These are phyloP conservation scores for Venustaconcha ellipsiformis DNA, from an alignment of 1,140 invertebrate genomes.

Conservation along the genomic window DNA sequence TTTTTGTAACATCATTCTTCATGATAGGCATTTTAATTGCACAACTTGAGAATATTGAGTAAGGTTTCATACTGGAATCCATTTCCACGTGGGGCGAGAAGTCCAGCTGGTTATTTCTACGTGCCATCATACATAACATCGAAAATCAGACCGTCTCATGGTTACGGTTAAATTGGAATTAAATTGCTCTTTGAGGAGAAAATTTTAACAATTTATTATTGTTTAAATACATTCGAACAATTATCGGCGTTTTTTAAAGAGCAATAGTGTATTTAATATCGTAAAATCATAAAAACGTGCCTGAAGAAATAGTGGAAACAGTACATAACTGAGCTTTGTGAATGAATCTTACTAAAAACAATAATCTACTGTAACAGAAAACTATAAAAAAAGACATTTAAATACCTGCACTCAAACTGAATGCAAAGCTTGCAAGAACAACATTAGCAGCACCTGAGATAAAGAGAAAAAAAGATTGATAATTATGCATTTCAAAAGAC, in stretches of 20 bases:
- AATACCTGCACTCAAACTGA: conserved; percentile 24
- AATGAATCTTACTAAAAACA: not conserved
- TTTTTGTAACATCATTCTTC: no score
- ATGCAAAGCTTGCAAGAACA: conserved; percentile 17
- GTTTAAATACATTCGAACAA: not conserved
- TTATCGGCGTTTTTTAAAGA: not conserved
- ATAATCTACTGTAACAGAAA: not conserved
- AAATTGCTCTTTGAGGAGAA: not conserved
- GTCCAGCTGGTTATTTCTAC: no score
- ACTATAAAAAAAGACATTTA: not conserved
- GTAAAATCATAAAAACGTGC: not conserved
- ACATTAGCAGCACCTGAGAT: conserved; percentile 6
- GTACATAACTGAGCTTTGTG: no score
- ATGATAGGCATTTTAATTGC: no score
- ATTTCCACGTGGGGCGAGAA: no score
- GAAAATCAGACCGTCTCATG: no score
- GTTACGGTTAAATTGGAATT: no score
- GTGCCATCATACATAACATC: no score
- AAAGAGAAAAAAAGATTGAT: conserved; percentile 1
- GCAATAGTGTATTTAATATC: not conserved
- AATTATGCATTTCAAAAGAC: not conserved
- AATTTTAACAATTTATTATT: not conserved
- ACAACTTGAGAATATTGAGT: no score
- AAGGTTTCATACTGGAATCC: no score
- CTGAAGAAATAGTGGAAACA: no score